A percentile compares a stretch with the other conserved stretches of the same genome.
Evolutionary conservation across 2,797 vertebrate genomes (phyloP).

Genomic region (Lutjanus argentimaculatus): DNA sequence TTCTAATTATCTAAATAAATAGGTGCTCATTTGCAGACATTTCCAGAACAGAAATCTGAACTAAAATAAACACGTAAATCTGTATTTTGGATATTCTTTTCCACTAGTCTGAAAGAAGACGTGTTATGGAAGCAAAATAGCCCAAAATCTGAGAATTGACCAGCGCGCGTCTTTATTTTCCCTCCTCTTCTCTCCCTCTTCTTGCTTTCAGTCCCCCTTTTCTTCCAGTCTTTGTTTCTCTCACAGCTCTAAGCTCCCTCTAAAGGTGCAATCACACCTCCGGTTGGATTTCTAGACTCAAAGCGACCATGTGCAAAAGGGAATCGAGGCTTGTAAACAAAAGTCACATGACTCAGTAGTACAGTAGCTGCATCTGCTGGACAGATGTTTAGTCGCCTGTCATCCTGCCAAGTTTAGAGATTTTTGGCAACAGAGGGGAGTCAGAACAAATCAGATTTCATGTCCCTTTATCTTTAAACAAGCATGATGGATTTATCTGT

Average conservation of each 20-base stretch:
- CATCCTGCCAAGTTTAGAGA: not conserved
- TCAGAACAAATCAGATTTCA: conserved; percentile 10
- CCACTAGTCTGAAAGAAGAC: too few relatives aligned
- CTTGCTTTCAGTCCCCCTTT: too few relatives aligned
- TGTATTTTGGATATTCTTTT: too few relatives aligned
- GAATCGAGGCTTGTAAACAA: not conserved
- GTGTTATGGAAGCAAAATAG: too few relatives aligned
- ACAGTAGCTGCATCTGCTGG: not conserved
- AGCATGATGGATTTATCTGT: not conserved
- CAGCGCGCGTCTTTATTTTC: too few relatives aligned
- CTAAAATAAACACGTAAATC: too few relatives aligned
- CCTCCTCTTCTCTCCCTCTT: not conserved
- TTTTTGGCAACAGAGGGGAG: conserved; percentile 11
- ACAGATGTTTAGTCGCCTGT: not conserved
- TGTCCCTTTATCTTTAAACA: not conserved
- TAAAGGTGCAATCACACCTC: not conserved
- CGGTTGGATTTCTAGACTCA: not conserved
- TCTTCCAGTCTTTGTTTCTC: not conserved
- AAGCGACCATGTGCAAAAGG: not conserved
- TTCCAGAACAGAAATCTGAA: too few relatives aligned
- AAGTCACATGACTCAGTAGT: not conserved
- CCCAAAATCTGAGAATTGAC: too few relatives aligned
- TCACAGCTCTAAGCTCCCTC: not conserved
- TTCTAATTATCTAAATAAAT: too few relatives aligned
- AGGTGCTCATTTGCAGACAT: too few relatives aligned